Conservation (phyloP, 2,888 invertebrate genomes). For the Dolichomitus sp. region DNA sequence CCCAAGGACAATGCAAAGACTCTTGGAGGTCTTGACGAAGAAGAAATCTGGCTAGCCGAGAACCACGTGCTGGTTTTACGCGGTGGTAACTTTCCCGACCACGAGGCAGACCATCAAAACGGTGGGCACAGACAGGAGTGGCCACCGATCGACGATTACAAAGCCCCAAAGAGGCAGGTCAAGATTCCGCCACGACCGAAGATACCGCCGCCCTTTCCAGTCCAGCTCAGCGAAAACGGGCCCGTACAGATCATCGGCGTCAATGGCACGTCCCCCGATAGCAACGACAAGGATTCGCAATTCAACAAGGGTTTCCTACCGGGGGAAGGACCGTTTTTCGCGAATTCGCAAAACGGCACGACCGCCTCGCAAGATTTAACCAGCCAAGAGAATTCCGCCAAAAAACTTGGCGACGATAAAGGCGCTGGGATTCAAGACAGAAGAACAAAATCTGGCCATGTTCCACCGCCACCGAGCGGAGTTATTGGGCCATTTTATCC, state of each 20-base stretch:
- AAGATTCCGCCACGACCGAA: constrained; percentile 94
- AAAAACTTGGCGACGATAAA: constrained; percentile 88
- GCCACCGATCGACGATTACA: constrained; percentile 95
- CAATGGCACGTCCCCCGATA: constrained; percentile 88
- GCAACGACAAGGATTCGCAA: constrained; percentile 78
- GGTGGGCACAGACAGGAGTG: constrained; percentile 85
- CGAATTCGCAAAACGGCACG: constrained; percentile 87
- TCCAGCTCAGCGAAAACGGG: constrained; percentile 94
- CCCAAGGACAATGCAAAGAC: constrained; percentile 93
- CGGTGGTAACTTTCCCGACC: constrained; percentile 91
- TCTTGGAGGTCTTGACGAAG: constrained; percentile 93
- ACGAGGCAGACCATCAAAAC: constrained; percentile 65
- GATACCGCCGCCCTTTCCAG: constrained; percentile 97
- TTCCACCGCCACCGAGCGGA: constrained; percentile 76
- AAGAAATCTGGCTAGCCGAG: constrained; percentile 96
- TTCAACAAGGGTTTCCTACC: constrained; percentile 85
- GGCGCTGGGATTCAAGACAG: constrained; percentile 68
- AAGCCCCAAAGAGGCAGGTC: constrained; percentile 94
- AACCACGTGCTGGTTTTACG: constrained; percentile 94
- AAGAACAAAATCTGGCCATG: constrained; percentile 87
- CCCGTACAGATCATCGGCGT: constrained; percentile 95
- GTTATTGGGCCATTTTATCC: constrained; percentile 84
- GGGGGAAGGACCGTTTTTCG: constrained; percentile 87
- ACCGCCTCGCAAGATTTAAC: constrained; percentile 87
- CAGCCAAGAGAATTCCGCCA: constrained; percentile 88